Base-by-base conservation (phyloP, 1,140 invertebrate genomes). In the Telenomus remus region DNA sequence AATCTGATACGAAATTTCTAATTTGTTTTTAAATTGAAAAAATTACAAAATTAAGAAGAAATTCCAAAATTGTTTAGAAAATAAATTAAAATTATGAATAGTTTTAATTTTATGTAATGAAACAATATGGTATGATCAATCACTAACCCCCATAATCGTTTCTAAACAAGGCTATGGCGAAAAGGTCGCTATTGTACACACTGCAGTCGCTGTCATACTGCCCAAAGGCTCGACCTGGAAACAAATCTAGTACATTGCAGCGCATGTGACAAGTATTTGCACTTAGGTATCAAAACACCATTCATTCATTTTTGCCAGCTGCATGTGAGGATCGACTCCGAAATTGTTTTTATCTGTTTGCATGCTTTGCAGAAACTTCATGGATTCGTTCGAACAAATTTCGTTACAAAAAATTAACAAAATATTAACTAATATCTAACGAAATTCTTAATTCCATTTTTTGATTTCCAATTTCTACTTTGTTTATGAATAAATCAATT, bases 251-350 rank as follows among this genome's bases (percentile, higher is more conserved):
- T 89, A 65, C 87, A 89, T 86, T 90, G 89, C 82, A 84, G 87
- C 83, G 85, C 84, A 84, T 90, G 89, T 84, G 89, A 89, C 83
- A 90, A 89, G 84, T 89, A 89, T 86, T 86, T 89, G 81, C 89
- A 89, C 82, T 85, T 87, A 89, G 88, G 89, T 90, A 89, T 79
- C 84, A 75, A 83, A 72, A 85, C 79, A 75, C 84, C 79, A 69
- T 80, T 81, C 79, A 81, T 80, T 82, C 76, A 46, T 71, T 70
- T 66, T 65, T 61, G 59, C 57, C 55, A 59, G 39, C 43, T 48
- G 56, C 65, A 60, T 56, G n/a, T n/a, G 54, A 57, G 27, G 33
- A 27, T 15, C 12, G n/a, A n/a, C n/a, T n/a, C n/a, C n/a, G n/a
- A n/a, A n/a, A 27, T 3, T 27, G 19, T 27, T 27, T 3, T 27